Evolutionary conservation across 2,888 invertebrate genomes (phyloP).

Genomic region (Plutella xylostella): DNA sequence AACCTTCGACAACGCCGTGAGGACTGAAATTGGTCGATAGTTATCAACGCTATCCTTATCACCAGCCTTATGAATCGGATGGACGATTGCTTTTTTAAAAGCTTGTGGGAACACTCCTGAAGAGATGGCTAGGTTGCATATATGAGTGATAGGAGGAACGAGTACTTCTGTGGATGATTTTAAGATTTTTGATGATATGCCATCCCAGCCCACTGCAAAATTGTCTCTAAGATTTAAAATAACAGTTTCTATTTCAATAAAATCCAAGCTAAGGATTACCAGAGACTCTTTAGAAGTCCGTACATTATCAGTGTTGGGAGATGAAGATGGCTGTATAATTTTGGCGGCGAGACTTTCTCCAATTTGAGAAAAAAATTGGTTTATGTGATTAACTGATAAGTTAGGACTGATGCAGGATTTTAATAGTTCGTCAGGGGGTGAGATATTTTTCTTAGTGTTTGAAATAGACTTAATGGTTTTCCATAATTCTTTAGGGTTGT

Average conservation of each 20-base stretch:
- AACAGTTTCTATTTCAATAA: not conserved
- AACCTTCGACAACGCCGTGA: not conserved
- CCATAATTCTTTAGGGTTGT: constrained; percentile 5
- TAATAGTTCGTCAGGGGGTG: not conserved
- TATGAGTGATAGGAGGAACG: not conserved
- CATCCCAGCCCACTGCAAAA: constrained; percentile 6
- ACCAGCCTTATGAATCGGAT: constrained; percentile 3
- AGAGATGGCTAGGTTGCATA: not conserved
- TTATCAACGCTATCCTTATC: not conserved
- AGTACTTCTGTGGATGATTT: not conserved
- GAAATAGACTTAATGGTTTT: constrained; percentile 2
- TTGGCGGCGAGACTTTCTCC: constrained; percentile 1
- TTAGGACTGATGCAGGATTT: not conserved
- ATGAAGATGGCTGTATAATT: not conserved
- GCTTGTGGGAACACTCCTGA: not conserved
- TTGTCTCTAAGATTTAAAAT: not conserved
- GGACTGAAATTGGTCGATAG: constrained; percentile 1
- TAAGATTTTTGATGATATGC: not conserved
- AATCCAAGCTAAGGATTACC: not conserved
- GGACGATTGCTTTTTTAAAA: constrained; percentile 4
- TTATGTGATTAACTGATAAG: not conserved
- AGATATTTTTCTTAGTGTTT: not conserved
- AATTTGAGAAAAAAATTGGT: not conserved
- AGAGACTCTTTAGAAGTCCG: not conserved
- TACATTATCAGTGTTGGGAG: not conserved